Evolutionary conservation across 2,797 vertebrate genomes (phyloP).

Genomic region (Anas bahamensis): DNA sequence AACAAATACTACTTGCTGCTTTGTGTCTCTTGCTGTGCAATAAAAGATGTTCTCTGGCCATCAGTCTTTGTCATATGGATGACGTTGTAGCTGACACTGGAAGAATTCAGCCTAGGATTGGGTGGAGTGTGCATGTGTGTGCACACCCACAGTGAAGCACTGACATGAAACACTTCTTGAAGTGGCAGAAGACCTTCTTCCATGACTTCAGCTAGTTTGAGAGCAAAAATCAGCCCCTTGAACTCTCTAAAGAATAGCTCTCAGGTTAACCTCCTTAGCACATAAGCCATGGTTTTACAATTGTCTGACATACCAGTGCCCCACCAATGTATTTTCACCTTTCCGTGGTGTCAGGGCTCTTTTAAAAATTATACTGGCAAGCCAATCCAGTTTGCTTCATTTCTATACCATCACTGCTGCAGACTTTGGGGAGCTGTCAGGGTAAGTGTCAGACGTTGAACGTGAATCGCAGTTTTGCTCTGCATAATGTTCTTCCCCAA

Average conservation of each 20-base stretch:
- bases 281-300: background rate
- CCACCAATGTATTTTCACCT: background rate
- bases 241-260: background rate
- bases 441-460: background rate
- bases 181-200: background rate
- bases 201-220: background rate
- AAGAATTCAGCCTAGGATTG: background rate
- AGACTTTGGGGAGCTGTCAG: background rate
- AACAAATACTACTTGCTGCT: background rate
- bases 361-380: background rate
- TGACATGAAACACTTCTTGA: background rate
- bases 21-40: background rate
- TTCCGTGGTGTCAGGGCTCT: background rate
- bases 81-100: background rate
- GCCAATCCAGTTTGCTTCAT: background rate
- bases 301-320: background rate
- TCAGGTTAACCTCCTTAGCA: background rate
- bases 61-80: background rate
- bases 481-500: accelerated
- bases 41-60: background rate
- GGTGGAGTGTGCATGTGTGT: background rate
- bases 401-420: background rate
- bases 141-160: background rate
- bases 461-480: background rate
- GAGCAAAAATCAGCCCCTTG: background rate